Base-by-base conservation (phyloP, 2,888 invertebrate genomes). In the Clivina fossor region DNA sequence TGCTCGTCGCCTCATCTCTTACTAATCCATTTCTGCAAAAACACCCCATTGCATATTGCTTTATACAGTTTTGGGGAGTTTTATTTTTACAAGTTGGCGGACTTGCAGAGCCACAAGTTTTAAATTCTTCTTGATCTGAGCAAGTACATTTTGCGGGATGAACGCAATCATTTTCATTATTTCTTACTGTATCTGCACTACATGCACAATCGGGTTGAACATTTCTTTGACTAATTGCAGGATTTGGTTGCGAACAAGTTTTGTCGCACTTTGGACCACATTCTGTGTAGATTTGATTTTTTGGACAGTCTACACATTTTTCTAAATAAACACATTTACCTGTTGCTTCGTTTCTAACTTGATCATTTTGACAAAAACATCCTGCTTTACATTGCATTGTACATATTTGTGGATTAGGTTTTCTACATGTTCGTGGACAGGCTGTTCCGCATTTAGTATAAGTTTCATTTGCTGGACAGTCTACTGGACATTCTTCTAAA, bases 361-460 rank as follows among this genome's bases (percentile, higher is more conserved):
- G 46, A 19, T 48, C 58, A 32, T 49, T 41, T 11, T 20, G 32
- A 30, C 60, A 60, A 20, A 73, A 71, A 58, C 76, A 76, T 33
- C 69, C 66, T 3, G 71, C 71, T 2, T 50, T 63, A 59, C 75
- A 76, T 1, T 66, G 60, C 2, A 65, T 63, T 0, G 70, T 70
- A 48, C 62, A 70, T 0, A 65, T 66, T 13, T 69, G 67, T 20
- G 55, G 58, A 13, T 56, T 49, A 0, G 72, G 72, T 9, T 75
- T 71, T 1, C 64, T 64, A 47, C 75, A 76, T 0, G 61, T 69
- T 62, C 72, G 71, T 1, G 74, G 74, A 0, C 76, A 75, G 20
- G 72, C 73, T 54, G 72, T 66, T 0, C 65, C 62, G 49, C 74
- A 75, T 56, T 71, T 70, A 13, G 11, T 41, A 30, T 15, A 50